Evolutionary conservation across 1,140 invertebrate species (phyloP).

Genomic region (Heterodera schachtii): DNA sequence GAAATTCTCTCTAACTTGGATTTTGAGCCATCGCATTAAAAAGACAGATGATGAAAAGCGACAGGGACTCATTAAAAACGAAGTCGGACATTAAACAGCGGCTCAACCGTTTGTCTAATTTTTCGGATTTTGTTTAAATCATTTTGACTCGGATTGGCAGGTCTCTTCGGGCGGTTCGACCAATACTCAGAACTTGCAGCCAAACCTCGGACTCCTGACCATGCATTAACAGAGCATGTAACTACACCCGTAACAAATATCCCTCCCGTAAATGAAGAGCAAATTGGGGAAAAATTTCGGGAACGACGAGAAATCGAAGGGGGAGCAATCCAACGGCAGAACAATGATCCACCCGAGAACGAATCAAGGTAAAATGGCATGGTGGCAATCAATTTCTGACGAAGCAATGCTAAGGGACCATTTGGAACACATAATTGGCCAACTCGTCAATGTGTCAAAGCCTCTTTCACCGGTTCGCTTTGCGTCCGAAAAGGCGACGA

Average conservation of each 20-base stretch:
- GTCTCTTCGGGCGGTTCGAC: slow-evolving; percentile 25
- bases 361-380: slow-evolving; percentile 1
- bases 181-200: slow-evolving; percentile 20
- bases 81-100: slow-evolving; percentile 28
- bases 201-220: slow-evolving; percentile 6
- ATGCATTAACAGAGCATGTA: not conserved
- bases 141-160: not conserved
- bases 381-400: not conserved
- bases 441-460: slow-evolving; percentile 30
- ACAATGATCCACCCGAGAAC: not conserved
- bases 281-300: not conserved
- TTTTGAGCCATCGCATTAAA: not conserved
- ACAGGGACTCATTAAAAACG: slow-evolving; percentile 4
- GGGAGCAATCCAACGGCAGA: not conserved
- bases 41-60: slow-evolving; percentile 26
- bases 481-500: not conserved
- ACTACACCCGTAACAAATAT: not conserved
- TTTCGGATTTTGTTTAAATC: not conserved
- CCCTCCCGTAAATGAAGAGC: not conserved
- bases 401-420: slow-evolving; percentile 8
- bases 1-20: not conserved
- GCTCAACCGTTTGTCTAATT: slow-evolving; percentile 27
- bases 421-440: slow-evolving; percentile 16
- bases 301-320: not conserved
- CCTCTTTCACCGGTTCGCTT: slow-evolving; percentile 24